phyloP scores from a whole-genome alignment of 1,140 invertebrate genomes.

The Aporrectodea caliginosa region DNA sequence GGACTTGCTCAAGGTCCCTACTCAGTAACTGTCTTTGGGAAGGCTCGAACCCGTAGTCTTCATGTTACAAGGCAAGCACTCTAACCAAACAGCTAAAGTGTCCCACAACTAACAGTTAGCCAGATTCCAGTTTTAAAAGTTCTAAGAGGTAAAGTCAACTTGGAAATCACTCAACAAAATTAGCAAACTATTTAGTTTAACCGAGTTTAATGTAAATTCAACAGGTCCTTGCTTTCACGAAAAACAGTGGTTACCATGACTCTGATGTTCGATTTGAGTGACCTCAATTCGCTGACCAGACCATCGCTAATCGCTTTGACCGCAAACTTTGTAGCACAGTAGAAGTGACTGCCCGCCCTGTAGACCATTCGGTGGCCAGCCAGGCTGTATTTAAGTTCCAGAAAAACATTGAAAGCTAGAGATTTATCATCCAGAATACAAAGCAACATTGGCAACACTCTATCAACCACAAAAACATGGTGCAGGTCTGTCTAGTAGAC shows the following conservation, averaged over 20 bases:
- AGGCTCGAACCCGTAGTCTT: too few relatives aligned
- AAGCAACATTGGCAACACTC: not conserved
- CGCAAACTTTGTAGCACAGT: conserved; percentile 67
- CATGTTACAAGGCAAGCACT: too few relatives aligned
- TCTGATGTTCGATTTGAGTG: conserved; percentile 62
- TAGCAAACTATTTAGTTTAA: too few relatives aligned
- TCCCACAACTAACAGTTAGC: too few relatives aligned
- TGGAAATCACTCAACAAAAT: too few relatives aligned
- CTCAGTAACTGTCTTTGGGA: too few relatives aligned
- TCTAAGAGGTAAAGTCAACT: too few relatives aligned
- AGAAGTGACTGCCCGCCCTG: conserved; percentile 56
- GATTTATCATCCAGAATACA: conserved; percentile 1
- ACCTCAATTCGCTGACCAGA: conserved; percentile 63
- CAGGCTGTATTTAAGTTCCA: conserved; percentile 48
- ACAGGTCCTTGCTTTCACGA: too few relatives aligned
- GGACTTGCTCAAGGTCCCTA: too few relatives aligned
- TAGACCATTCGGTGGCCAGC: conserved; percentile 36
- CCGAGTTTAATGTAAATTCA: too few relatives aligned
- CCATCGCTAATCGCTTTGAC: conserved; percentile 65
- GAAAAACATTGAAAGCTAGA: not conserved
- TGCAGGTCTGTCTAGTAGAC: not conserved
- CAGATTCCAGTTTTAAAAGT: too few relatives aligned
- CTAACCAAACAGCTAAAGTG: too few relatives aligned
- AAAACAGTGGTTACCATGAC: conserved; percentile 61
- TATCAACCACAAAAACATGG: not conserved